These are phyloP conservation scores for Belgica antarctica DNA, from an alignment of 2,888 invertebrate genomes.

Conservation along the genomic window DNA sequence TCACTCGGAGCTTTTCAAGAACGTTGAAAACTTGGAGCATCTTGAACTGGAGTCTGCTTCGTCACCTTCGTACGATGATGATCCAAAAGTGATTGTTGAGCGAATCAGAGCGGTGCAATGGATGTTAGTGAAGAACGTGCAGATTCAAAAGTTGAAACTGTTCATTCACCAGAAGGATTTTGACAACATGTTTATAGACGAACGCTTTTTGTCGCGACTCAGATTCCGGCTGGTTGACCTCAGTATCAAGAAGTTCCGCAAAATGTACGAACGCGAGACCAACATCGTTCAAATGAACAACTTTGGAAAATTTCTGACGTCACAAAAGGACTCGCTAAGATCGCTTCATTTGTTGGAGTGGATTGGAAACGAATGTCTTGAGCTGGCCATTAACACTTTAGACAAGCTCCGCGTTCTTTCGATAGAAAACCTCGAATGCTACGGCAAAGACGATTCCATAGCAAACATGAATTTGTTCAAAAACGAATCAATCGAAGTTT, in stretches of 20 bases:
- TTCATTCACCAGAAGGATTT: conserved; percentile 20
- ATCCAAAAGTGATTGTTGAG: neutral
- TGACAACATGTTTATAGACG: neutral
- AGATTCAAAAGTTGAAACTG: neutral
- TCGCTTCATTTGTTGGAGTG: neutral
- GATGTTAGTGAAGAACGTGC: neutral
- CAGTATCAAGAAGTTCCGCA: neutral
- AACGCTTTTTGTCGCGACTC: neutral
- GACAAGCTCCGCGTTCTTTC: neutral
- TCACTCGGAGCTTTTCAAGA: neutral
- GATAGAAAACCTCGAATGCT: neutral
- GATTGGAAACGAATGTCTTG: conserved; percentile 7
- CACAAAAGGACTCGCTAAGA: neutral
- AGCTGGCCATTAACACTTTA: neutral
- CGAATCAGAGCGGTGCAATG: neutral
- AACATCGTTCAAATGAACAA: conserved; percentile 5
- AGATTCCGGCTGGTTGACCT: neutral
- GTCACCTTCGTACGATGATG: neutral
- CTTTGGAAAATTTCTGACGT: neutral
- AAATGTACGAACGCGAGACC: neutral
- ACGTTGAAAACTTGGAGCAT: neutral
- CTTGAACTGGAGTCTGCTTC: neutral
- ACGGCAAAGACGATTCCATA: neutral
- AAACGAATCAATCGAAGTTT: conserved; percentile 2
- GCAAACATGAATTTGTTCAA: neutral